phyloP scores from a whole-genome alignment of 2,797 vertebrate species.

The Rhincodon typus region DNA sequence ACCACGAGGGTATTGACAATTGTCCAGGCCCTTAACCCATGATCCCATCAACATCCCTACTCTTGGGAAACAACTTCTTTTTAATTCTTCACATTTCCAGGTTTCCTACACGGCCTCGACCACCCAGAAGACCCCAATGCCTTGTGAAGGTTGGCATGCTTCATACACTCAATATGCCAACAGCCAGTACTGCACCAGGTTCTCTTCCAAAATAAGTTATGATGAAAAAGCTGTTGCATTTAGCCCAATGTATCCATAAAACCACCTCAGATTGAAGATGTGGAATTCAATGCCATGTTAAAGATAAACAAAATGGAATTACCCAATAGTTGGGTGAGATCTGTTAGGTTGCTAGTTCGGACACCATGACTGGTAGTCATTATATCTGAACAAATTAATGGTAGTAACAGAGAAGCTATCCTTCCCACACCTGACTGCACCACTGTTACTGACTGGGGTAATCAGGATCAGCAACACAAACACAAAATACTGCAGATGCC shows the following conservation, averaged over 20 bases:
- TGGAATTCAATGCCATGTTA: background rate
- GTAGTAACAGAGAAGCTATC: background rate
- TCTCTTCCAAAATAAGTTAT: background rate
- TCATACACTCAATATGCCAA: background rate
- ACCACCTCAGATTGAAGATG: background rate
- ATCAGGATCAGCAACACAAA: background rate
- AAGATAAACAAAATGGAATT: background rate
- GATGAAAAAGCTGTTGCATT: background rate
- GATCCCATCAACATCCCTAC: background rate
- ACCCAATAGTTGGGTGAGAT: background rate
- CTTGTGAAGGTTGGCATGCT: background rate
- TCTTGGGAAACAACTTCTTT: background rate
- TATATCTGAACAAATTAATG: background rate
- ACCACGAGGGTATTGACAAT: background rate
- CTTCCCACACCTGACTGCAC: no score
- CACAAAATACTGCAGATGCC: no score
- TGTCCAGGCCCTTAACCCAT: background rate
- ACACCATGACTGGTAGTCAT: background rate
- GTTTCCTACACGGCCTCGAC: background rate
- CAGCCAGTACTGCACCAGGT: background rate
- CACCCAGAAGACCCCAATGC: background rate
- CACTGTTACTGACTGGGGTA: no score
- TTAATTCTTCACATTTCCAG: background rate
- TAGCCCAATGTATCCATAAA: background rate
- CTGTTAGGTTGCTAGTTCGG: background rate